Base-by-base conservation (phyloP, 2,113 vertebrate species). In the Typhlomys cinereus region DNA sequence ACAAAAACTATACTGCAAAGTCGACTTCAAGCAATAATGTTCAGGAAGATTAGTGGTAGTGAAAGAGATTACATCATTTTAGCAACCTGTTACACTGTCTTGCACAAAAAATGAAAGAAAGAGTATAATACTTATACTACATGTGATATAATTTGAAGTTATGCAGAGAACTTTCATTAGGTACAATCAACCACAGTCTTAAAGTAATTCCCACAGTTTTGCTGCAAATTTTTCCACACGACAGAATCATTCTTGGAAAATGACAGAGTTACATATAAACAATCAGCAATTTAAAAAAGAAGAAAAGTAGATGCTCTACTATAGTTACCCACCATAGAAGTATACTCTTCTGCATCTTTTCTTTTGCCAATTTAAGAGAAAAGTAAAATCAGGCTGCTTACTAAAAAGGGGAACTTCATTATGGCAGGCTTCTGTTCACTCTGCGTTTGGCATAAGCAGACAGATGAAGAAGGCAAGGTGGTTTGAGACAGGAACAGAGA, bases 401-500 rank as follows among this genome's bases (percentile, higher is more conserved):
- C 98, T 97, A 98, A 98, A 98, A 98, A 98, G 97, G 97, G 98
- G 98, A 98, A 98, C 98, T 98, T 98, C 95, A 96, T 95, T 97
- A 97, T 97, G 96, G 96, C 73, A 85, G 97, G 92, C 98, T 98
- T 97, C 97, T 97, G 96, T 96, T 97, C 95, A 92, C 94, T 97
- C 36, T 97, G 95, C 97, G 96, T 97, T 96, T 97, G 97, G 97
- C 97, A 96, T 91, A 94, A 88, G 93, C 97, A 96, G 93, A 94
- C 59, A 97, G 94, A 95, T 94, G 97, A 97, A 96, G 97, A 97
- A 96, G 97, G 96, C 96, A 97, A 89, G 96, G 59, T 96, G 97
- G 96, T 97, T 91, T 96, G 96, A 97, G 94, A 89, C 95, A 94
- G 25, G 64, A 96, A 95, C 36, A 76, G 74, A 96, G 89, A 95